Percentiles rank a stretch among this genome's conserved stretches.
Evolutionary conservation across 2,888 invertebrate species (phyloP).

Genomic region (Tenthredo distinguenda): DNA sequence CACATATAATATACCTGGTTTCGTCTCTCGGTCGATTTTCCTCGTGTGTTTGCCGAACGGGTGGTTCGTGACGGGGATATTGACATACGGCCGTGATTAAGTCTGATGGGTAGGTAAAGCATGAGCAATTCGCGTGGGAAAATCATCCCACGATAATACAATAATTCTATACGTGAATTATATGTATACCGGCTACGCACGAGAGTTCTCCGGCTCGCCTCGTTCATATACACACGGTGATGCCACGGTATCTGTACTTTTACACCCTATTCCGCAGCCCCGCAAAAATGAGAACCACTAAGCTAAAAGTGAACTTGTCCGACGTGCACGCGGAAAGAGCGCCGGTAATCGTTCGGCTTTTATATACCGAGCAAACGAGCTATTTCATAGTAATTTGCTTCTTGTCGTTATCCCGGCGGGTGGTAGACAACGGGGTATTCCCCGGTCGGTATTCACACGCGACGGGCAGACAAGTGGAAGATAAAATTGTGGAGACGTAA

Average conservation of each 20-base stretch:
- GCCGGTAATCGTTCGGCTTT: constrained; percentile 1
- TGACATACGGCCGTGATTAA: not conserved
- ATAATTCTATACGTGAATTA: not conserved
- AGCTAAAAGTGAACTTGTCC: not conserved
- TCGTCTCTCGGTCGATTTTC: too few relatives aligned
- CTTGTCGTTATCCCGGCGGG: not conserved
- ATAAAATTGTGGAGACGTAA: not conserved
- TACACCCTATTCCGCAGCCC: not conserved
- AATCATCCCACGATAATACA: not conserved
- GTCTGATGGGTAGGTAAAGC: not conserved
- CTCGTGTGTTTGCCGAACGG: constrained; percentile 4
- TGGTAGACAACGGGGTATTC: not conserved
- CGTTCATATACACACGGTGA: not conserved
- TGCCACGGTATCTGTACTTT: not conserved
- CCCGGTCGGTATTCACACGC: not conserved
- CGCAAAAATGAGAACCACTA: not conserved
- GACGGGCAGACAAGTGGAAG: not conserved
- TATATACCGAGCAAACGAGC: constrained; percentile 11
- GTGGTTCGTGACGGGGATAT: not conserved
- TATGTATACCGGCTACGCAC: not conserved
- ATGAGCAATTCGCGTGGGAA: not conserved
- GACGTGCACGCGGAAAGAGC: not conserved
- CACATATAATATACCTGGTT: too few relatives aligned
- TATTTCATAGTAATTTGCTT: not conserved
- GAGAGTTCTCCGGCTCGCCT: constrained; percentile 1